phyloP scores from a whole-genome alignment of 2,113 vertebrate genomes.

The Halichoerus grypus region DNA sequence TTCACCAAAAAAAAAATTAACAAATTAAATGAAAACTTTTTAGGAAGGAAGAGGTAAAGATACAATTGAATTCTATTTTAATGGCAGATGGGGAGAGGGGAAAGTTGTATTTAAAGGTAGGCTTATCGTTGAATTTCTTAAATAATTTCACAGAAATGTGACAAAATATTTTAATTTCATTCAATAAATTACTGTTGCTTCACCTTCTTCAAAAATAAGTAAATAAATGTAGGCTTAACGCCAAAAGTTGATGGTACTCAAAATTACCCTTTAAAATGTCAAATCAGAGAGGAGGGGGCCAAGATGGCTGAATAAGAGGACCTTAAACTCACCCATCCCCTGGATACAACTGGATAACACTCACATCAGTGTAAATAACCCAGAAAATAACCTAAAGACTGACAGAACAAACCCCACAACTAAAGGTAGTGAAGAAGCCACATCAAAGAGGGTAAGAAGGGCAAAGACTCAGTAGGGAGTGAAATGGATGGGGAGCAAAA shows the following conservation, averaged over 20 bases:
- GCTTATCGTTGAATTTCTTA: too few species aligned
- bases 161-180: not conserved
- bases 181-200: not conserved
- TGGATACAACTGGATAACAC: not conserved
- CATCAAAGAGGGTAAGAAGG: not conserved
- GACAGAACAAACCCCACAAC: not conserved
- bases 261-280: constrained; percentile 11
- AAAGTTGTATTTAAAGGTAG: constrained; percentile 7
- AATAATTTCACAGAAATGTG: not conserved
- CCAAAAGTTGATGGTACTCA: not conserved
- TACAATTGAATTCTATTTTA: not conserved
- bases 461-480: not conserved
- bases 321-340: not conserved
- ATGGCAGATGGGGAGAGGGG: not conserved
- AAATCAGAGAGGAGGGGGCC: not conserved
- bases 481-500: not conserved
- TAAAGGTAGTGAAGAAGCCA: not conserved
- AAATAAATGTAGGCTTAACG: not conserved
- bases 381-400: not conserved
- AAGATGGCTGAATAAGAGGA: not conserved
- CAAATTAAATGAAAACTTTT: constrained; percentile 11
- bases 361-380: not conserved
- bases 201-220: too few species aligned
- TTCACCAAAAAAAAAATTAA: not conserved
- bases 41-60: not conserved